A percentile compares a stretch with the other conserved stretches of the same genome.
phyloP scores from a whole-genome alignment of 2,797 vertebrate genomes.

The Karalla daura region DNA sequence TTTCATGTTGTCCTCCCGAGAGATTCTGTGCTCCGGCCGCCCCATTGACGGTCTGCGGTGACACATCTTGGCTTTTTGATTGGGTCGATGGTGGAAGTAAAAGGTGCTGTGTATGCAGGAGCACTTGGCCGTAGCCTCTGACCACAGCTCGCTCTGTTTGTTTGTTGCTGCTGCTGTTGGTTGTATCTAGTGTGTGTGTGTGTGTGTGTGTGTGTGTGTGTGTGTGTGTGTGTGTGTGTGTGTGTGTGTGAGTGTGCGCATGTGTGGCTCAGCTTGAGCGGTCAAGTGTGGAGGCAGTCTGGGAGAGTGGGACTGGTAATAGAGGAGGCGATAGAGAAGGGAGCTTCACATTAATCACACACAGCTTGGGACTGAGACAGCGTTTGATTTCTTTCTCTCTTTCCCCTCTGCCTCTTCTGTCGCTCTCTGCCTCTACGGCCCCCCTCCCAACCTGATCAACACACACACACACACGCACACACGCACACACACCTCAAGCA shows the following conservation, averaged over 20 bases:
- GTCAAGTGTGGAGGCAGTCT: slow-evolving; percentile 79
- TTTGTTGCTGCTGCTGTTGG: slow-evolving; percentile 48
- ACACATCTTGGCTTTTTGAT: slow-evolving; percentile 27
- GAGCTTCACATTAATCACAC: slow-evolving; percentile 84
- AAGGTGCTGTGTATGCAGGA: slow-evolving; percentile 36
- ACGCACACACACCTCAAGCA: slow-evolving; percentile 29
- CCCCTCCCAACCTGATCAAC: slow-evolving; percentile 15
- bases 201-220: slow-evolving; percentile 8
- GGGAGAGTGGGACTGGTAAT: slow-evolving; percentile 79
- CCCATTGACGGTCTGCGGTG: slow-evolving; percentile 21
- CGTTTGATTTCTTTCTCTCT: slow-evolving; percentile 38
- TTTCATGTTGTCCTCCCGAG: slow-evolving; percentile 26
- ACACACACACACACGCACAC: slow-evolving; percentile 25
- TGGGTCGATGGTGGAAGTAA: slow-evolving; percentile 49
- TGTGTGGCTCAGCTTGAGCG: slow-evolving; percentile 71
- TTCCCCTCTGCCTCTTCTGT: slow-evolving; percentile 20
- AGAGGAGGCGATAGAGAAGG: slow-evolving; percentile 79
- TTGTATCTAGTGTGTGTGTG: slow-evolving; percentile 19
- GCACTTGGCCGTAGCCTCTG: slow-evolving; percentile 48
- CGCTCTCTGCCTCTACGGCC: slow-evolving; percentile 6
- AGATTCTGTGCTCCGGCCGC: slow-evolving; percentile 10
- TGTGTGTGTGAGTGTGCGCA: slow-evolving; percentile 4
- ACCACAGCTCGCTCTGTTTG: slow-evolving; percentile 57
- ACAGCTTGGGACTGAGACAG: slow-evolving; percentile 65
- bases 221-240: slow-evolving; percentile 3